These are phyloP conservation scores for Pyrochroa serraticornis DNA, from an alignment of 2,888 invertebrate species.

Conservation along the genomic window DNA sequence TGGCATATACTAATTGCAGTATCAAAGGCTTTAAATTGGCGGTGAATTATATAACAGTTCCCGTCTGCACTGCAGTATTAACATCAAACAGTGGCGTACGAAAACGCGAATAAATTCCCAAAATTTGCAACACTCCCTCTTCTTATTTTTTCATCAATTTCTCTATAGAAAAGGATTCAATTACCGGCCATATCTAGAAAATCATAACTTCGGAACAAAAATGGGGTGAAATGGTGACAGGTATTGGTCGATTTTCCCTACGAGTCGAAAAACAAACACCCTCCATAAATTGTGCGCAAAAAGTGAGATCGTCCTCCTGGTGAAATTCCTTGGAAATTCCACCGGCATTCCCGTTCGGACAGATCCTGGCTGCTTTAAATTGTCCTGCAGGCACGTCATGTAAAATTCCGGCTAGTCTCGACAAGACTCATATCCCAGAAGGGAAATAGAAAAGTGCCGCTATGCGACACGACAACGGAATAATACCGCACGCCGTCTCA, in stretches of 20 bases:
- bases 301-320: conserved; percentile 5
- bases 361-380: conserved; percentile 41
- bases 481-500: background rate
- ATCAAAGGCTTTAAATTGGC: no score
- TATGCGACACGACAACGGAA: conserved; percentile 9
- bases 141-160: no score
- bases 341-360: conserved; percentile 38
- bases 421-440: conserved; percentile 26
- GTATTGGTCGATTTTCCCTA: background rate
- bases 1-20: no score
- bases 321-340: conserved; percentile 41
- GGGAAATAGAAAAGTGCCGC: conserved; percentile 20
- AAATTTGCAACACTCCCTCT: background rate
- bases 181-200: no score
- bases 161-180: no score
- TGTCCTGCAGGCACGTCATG: conserved; percentile 44
- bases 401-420: conserved; percentile 39
- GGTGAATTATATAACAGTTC: no score
- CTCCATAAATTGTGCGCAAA: conserved; percentile 7
- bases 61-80: no score
- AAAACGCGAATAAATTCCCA: background rate
- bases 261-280: background rate
- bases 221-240: no score
- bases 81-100: no score
- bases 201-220: no score